Conservation (phyloP, 2,888 invertebrate species). For the Caenorhabditis wallacei region DNA sequence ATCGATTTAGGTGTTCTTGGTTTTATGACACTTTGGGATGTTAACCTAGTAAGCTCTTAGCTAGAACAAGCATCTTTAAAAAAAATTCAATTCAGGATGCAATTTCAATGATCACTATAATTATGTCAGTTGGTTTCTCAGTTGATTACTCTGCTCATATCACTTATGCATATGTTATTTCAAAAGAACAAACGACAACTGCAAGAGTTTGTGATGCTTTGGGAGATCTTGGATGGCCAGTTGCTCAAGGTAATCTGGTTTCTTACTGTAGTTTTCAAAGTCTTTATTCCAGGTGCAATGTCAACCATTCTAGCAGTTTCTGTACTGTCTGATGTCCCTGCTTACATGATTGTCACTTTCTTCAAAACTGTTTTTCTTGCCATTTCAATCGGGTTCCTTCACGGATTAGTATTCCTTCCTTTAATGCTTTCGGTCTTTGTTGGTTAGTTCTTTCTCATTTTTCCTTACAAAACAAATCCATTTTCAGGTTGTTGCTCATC, state of each 20-base stretch:
- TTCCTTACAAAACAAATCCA: not conserved
- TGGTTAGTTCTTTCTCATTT: slow-evolving; percentile 42
- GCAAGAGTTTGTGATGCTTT: slow-evolving; percentile 89
- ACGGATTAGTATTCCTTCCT: slow-evolving; percentile 92
- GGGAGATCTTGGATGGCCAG: slow-evolving; percentile 92
- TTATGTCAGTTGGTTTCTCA: slow-evolving; percentile 97
- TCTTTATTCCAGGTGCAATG: slow-evolving; percentile 87
- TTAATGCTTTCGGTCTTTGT: slow-evolving; percentile 83
- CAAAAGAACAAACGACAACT: slow-evolving; percentile 71
- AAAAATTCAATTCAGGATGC: slow-evolving; percentile 84
- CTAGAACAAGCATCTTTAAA: not conserved
- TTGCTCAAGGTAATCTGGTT: slow-evolving; percentile 87
- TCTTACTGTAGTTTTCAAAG: not conserved
- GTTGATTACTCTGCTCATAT: slow-evolving; percentile 92
- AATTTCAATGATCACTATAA: slow-evolving; percentile 88
- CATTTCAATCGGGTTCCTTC: slow-evolving; percentile 86
- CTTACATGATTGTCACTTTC: slow-evolving; percentile 95
- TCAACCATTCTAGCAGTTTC: slow-evolving; percentile 93
- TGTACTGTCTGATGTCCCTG: slow-evolving; percentile 91
- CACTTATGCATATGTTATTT: slow-evolving; percentile 80
- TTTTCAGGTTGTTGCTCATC: slow-evolving; percentile 50
- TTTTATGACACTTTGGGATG: slow-evolving; percentile 96
- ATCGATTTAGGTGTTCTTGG: slow-evolving; percentile 95
- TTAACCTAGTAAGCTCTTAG: slow-evolving; percentile 83
- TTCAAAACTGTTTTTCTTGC: slow-evolving; percentile 87